These are phyloP conservation scores for Saturnia japonica DNA, from an alignment of 2,888 invertebrate species.

Conservation along the genomic window DNA sequence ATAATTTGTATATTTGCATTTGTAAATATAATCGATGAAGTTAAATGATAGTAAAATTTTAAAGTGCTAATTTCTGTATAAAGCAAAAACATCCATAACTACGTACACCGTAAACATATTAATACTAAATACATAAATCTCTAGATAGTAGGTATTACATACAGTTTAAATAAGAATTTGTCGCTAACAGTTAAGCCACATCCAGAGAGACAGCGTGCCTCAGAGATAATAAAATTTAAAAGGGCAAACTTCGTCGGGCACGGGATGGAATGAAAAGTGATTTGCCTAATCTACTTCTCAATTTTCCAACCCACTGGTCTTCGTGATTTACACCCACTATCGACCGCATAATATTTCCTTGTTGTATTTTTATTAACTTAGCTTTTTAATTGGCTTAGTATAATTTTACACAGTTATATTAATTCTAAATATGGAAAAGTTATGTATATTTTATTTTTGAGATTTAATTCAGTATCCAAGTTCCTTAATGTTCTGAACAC, in stretches of 20 bases:
- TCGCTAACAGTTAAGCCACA: slow-evolving; percentile 27
- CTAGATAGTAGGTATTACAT: too few species aligned
- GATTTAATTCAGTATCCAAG: not conserved
- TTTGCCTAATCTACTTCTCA: slow-evolving; percentile 81
- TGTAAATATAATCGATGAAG: too few species aligned
- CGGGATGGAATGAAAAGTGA: slow-evolving; percentile 77
- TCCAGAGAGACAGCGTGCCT: slow-evolving; percentile 45
- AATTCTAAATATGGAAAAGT: not conserved
- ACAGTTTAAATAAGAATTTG: not conserved
- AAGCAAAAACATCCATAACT: too few species aligned
- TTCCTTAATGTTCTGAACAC: not conserved
- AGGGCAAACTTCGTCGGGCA: slow-evolving; percentile 74
- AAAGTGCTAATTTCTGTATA: too few species aligned
- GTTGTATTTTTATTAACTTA: slow-evolving; percentile 25
- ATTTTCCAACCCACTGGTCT: slow-evolving; percentile 73
- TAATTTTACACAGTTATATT: not conserved
- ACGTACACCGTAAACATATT: too few species aligned
- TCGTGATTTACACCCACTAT: slow-evolving; percentile 55
- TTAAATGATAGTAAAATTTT: too few species aligned
- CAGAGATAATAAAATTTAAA: slow-evolving; percentile 79
- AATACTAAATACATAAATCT: too few species aligned
- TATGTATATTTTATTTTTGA: not conserved
- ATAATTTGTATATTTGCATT: too few species aligned
- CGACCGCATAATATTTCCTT: slow-evolving; percentile 42
- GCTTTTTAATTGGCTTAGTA: slow-evolving; percentile 19